A percentile compares a stretch with the other conserved stretches of the same genome.
These are phyloP conservation scores for Eulemur albifrons DNA, from an alignment of 2,797 vertebrate genomes.

Conservation along the genomic window DNA sequence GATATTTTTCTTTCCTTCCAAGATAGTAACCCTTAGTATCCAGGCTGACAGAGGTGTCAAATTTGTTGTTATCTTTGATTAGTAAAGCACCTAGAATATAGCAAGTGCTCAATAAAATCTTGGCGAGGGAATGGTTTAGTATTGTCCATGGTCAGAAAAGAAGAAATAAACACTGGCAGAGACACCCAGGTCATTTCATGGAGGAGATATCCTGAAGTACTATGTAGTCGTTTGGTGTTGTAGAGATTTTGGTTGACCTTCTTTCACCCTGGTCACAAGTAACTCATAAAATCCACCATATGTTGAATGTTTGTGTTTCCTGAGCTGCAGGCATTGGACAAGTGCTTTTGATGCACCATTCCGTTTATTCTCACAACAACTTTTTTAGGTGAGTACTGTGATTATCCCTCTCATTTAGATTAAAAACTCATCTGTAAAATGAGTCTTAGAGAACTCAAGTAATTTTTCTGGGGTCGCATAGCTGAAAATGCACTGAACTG, in stretches of 20 bases:
- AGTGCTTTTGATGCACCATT: background rate
- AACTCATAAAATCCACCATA: background rate
- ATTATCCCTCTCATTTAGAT: constrained; percentile 18
- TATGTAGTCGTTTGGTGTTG: background rate
- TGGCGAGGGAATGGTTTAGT: background rate
- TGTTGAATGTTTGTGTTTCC: background rate
- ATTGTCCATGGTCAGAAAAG: background rate
- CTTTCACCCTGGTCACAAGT: background rate
- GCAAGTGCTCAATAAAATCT: background rate
- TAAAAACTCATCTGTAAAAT: constrained; percentile 31
- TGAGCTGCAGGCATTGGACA: background rate
- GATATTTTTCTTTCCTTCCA: background rate
- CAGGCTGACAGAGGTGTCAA: background rate
- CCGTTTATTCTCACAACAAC: background rate
- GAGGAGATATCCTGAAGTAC: background rate
- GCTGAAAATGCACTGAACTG: background rate
- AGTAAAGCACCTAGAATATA: background rate
- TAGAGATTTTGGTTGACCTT: background rate
- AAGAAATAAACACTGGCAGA: background rate
- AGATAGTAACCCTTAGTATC: background rate
- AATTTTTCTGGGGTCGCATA: background rate
- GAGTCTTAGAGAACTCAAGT: background rate
- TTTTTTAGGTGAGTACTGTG: background rate
- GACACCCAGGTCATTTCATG: background rate
- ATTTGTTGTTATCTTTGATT: background rate